These are phyloP conservation scores for Sandelia bainsii DNA, from an alignment of 2,797 vertebrate species.

Conservation along the genomic window DNA sequence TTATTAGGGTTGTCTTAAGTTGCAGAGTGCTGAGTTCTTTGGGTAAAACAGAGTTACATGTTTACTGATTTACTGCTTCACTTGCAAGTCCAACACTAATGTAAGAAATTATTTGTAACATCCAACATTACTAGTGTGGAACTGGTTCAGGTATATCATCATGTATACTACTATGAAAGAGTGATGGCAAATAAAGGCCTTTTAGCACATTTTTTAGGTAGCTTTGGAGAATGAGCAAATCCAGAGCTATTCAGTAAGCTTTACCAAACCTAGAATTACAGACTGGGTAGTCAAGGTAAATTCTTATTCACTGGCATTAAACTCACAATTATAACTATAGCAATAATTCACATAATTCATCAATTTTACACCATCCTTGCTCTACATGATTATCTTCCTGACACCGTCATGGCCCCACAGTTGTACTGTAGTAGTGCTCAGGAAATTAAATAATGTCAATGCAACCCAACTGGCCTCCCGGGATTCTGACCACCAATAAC, in stretches of 20 bases:
- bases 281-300: no score
- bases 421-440: constrained; percentile 6
- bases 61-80: background rate
- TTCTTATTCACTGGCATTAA: no score
- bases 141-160: background rate
- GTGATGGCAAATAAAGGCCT: background rate
- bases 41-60: no score
- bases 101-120: background rate
- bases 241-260: no score
- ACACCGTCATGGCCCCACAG: constrained; percentile 13
- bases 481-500: constrained; percentile 34
- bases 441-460: constrained; percentile 44
- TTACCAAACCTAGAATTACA: no score
- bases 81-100: background rate
- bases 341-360: no score
- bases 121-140: no score
- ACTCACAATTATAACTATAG: no score
- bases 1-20: background rate
- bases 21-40: background rate
- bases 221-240: no score
- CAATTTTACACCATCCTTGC: no score
- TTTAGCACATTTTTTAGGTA: no score
- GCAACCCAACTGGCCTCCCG: constrained; percentile 40
- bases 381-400: constrained; percentile 3
- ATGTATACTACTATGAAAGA: background rate